These are phyloP conservation scores for Epinephelus awoara DNA, from an alignment of 2,797 vertebrate species.

Conservation along the genomic window DNA sequence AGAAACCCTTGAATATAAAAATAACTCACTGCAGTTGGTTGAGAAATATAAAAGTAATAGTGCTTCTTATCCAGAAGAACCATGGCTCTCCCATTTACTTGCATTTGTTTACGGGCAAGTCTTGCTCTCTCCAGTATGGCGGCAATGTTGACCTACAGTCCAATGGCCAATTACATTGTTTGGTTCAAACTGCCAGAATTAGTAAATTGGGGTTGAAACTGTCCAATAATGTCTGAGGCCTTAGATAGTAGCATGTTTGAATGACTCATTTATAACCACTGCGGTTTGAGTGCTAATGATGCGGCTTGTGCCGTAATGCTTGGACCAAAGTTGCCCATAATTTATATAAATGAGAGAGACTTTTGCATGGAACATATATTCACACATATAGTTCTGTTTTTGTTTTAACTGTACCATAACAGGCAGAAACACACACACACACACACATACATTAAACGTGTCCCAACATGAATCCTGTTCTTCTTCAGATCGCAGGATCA, in stretches of 20 bases:
- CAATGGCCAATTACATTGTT: neutral
- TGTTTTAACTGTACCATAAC: conserved; percentile 3
- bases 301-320: neutral
- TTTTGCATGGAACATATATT: neutral
- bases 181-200: conserved; percentile 1
- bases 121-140: too few species aligned
- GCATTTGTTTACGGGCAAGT: too few species aligned
- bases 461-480: conserved; percentile 36
- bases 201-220: neutral
- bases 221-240: neutral
- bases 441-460: conserved; percentile 29
- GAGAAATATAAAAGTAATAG: too few species aligned
- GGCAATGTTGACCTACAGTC: too few species aligned
- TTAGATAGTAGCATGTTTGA: conserved; percentile 2
- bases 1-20: too few species aligned
- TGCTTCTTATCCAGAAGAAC: too few species aligned
- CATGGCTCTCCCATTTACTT: too few species aligned
- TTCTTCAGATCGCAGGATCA: conserved; percentile 3
- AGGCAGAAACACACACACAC: neutral
- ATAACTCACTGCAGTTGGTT: too few species aligned
- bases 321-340: conserved; percentile 6
- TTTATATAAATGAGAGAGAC: neutral
- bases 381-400: neutral
- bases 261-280: conserved; percentile 9
- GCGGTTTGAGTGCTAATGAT: conserved; percentile 15